Evolutionary conservation across 2,113 vertebrate genomes (phyloP), one percentile per base, ranked within the genome.

Genomic region (Notothenia coriiceps): DNA sequence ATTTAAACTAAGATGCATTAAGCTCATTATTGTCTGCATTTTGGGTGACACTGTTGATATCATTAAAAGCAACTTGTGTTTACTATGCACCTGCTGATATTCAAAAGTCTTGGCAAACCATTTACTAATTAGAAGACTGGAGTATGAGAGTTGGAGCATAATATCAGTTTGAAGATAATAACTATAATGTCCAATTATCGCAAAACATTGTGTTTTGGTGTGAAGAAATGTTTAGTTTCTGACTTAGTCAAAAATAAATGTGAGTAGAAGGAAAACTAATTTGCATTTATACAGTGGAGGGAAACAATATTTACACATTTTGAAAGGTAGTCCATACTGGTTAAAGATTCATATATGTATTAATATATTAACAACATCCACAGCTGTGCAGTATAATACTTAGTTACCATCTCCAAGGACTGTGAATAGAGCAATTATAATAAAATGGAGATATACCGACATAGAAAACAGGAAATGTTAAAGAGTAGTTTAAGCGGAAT

Each of bases 1-100:
- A 46, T 59, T 51, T 61, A 51, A 77, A 68, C 43, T 8, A 44
- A 35, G 51, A 22, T 35, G 47, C 14, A 29, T 72, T 65, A 18
- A 25, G 33, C 61, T 52, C 9, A 47, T 57, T 18, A 76, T 63
- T 43, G 14, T 9, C 54, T 49, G 40, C 65, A 68, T 63, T 63
- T 52, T 2, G 25, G n/a, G 13, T 77, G 81, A 84, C 63, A 77
- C 49, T 55, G 40, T 25, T 65, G 72, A 74, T 61, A 50, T 78
- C 60, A 68, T 80, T 70, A 79, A 61, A 7, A 56, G 50, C 33
- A 56, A 18, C 35, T 82, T 33, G 70, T 15, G 62, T 64, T 82
- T 79, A 67, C 60, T 78, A 78, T 73, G 54, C 73, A 81, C 7
- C 64, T 63, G 65, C 68, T 80, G 70, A 77, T 70, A 46, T 65